These are phyloP conservation scores for Myotis davidii DNA, from an alignment of 2,113 vertebrate species.

Conservation along the genomic window DNA sequence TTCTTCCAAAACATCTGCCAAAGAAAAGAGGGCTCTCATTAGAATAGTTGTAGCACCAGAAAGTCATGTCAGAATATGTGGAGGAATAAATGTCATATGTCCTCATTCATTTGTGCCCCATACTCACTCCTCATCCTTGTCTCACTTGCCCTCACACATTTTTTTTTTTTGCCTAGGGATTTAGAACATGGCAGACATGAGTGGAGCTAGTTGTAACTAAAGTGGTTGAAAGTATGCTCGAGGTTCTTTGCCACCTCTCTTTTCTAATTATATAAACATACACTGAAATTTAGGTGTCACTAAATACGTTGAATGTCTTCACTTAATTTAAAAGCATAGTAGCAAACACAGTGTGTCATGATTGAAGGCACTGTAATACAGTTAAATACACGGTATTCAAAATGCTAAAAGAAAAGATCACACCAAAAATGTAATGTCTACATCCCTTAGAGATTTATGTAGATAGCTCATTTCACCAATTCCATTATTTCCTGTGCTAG, in stretches of 20 bases:
- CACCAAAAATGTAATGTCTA: neutral
- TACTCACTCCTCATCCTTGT: neutral
- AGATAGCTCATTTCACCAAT: conserved; percentile 22
- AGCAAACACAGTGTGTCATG: neutral
- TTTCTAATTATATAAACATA: conserved; percentile 15
- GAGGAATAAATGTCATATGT: too few relatives aligned
- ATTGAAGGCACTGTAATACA: neutral
- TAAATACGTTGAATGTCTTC: neutral
- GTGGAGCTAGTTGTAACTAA: neutral
- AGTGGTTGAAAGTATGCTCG: neutral
- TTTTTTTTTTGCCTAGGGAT: neutral
- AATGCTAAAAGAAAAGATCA: neutral
- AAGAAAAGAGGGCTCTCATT: neutral
- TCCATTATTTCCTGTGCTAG: neutral
- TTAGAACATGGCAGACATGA: neutral
- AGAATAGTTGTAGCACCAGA: neutral
- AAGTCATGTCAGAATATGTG: neutral
- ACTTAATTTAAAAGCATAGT: neutral
- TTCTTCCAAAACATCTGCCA: neutral
- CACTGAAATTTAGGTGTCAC: neutral
- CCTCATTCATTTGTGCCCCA: neutral
- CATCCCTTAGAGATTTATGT: neutral
- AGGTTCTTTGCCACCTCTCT: neutral
- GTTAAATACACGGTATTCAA: neutral
- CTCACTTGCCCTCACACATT: neutral